phyloP scores from a whole-genome alignment of 2,888 invertebrate species.

The Drosophila phalerata region DNA sequence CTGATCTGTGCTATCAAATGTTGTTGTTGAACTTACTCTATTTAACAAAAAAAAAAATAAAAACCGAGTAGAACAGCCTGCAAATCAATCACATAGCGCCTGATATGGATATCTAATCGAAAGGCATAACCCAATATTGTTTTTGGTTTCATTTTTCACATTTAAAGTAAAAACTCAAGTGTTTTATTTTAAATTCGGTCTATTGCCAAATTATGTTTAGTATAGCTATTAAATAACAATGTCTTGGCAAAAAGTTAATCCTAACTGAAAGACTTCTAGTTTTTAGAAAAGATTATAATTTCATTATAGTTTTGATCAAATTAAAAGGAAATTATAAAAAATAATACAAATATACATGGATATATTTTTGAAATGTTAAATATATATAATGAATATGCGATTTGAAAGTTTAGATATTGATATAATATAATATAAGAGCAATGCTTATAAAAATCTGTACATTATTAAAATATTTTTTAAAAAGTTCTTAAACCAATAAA shows the following conservation, averaged over 20 bases:
- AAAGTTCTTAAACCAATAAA: neutral
- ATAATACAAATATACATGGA: too few species aligned
- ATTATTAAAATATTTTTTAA: too few species aligned
- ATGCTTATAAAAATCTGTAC: too few species aligned
- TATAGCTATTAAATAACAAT: neutral
- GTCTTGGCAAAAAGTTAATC: too few species aligned
- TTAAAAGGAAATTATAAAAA: too few species aligned
- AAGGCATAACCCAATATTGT: conserved; percentile 52
- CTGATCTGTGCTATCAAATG: conserved; percentile 50
- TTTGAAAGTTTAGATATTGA: too few species aligned
- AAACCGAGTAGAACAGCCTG: conserved; percentile 18
- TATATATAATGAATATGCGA: too few species aligned
- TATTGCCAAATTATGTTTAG: neutral
- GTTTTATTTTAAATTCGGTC: conserved; percentile 13
- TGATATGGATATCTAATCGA: conserved; percentile 75
- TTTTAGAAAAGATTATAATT: too few species aligned
- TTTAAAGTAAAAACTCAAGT: conserved; percentile 13
- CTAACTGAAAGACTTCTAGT: too few species aligned
- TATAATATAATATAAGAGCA: too few species aligned
- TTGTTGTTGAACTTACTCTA: conserved; percentile 24
- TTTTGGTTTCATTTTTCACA: neutral
- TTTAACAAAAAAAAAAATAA: conserved; percentile 32
- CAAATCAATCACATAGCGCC: conserved; percentile 69
- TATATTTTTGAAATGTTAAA: too few species aligned
- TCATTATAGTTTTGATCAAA: too few species aligned